These are phyloP conservation scores for Pelodiscus sinensis DNA, from an alignment of 2,113 vertebrate species.

Conservation along the genomic window DNA sequence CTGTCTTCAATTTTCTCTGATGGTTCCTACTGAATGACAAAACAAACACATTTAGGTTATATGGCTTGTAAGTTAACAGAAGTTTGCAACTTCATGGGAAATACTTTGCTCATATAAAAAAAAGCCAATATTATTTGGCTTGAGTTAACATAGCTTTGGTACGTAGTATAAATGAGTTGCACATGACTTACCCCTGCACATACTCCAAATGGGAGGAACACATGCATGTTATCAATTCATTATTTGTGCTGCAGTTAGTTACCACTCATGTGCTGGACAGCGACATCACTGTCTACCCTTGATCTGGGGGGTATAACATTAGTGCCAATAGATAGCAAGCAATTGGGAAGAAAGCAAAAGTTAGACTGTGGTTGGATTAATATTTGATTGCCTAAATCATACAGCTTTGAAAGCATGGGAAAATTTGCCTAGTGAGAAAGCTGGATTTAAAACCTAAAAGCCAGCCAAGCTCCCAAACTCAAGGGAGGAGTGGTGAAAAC, in stretches of 20 bases:
- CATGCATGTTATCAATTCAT: conserved; percentile 74
- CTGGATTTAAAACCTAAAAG: conserved; percentile 42
- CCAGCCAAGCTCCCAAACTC: conserved; percentile 59
- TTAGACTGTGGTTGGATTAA: conserved; percentile 71
- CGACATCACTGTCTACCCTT: conserved; percentile 52
- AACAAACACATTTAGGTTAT: conserved; percentile 55
- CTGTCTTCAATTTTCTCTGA: conserved; percentile 19
- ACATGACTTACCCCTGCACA: conserved; percentile 65
- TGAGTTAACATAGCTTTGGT: conserved; percentile 68
- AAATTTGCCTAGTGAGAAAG: conserved; percentile 50
- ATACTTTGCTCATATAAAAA: conserved; percentile 51
- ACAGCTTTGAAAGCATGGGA: conserved; percentile 57
- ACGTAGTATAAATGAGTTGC: conserved; percentile 70
- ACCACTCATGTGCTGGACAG: conserved; percentile 62
- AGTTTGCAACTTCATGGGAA: conserved; percentile 72
- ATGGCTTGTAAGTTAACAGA: conserved; percentile 62
- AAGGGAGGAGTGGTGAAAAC: conserved; percentile 14
- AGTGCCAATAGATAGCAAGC: conserved; percentile 67
- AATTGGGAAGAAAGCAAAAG: conserved; percentile 72
- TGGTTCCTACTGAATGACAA: conserved; percentile 34
- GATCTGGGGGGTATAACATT: conserved; percentile 34
- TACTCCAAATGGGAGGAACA: conserved; percentile 60
- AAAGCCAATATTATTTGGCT: conserved; percentile 65
- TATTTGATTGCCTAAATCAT: conserved; percentile 67
- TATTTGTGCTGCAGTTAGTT: conserved; percentile 59